Evolutionary conservation across 2,113 vertebrate species (phyloP).

Genomic region (Manacus vitellinus): DNA sequence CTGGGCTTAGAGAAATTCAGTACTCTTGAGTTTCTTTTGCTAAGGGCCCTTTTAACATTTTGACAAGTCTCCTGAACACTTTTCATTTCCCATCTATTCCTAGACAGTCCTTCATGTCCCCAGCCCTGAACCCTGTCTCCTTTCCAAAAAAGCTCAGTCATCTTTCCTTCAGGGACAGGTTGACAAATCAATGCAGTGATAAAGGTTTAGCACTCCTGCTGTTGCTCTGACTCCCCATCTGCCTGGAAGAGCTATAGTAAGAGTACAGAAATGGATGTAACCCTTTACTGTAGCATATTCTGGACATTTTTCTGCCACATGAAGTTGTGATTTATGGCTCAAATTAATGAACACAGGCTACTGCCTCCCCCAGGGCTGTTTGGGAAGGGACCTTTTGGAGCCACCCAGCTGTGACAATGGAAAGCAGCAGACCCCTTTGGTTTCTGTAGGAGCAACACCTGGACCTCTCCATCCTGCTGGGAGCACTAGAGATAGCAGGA

Average conservation of each 20-base stretch:
- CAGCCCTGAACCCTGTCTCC: neutral
- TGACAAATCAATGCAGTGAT: neutral
- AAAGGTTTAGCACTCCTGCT: neutral
- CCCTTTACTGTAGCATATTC: neutral
- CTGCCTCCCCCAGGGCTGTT: rapidly evolving
- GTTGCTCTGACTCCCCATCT: neutral
- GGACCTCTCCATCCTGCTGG: neutral
- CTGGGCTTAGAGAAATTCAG: neutral
- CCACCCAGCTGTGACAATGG: rapidly evolving
- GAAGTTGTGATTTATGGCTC: neutral
- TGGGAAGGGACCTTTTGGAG: neutral
- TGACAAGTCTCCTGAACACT: neutral
- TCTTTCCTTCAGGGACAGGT: neutral
- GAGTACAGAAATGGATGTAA: neutral
- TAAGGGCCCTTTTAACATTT: neutral
- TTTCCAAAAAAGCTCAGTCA: neutral
- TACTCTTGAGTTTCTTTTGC: neutral
- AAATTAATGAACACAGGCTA: neutral
- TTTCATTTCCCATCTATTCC: neutral
- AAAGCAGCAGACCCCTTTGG: neutral
- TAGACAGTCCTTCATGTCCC: neutral
- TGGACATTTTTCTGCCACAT: neutral
- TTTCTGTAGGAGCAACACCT: neutral
- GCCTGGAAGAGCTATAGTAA: neutral
- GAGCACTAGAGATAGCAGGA: neutral